phyloP scores from a whole-genome alignment of 2,797 vertebrate genomes.

The Cuculus canorus region DNA sequence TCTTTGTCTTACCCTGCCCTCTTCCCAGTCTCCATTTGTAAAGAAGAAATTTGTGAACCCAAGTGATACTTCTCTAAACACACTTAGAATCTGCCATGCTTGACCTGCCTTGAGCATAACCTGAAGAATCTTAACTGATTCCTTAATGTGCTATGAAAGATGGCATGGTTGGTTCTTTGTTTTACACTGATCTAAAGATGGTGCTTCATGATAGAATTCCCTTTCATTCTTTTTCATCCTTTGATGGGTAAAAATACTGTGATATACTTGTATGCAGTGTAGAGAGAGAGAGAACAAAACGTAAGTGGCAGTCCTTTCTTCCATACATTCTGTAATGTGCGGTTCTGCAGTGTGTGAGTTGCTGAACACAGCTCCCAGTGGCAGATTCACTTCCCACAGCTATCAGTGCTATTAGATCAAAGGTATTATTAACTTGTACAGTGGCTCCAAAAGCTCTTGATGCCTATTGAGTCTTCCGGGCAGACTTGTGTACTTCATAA shows the following conservation, averaged over 20 bases:
- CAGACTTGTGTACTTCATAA: fast-evolving
- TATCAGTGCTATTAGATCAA: neutral
- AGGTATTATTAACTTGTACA: neutral
- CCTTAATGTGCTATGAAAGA: neutral
- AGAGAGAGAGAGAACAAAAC: neutral
- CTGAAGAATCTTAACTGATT: neutral
- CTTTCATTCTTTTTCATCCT: neutral
- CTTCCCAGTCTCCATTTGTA: too few species aligned
- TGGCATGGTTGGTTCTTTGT: neutral
- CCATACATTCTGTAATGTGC: neutral
- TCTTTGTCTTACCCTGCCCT: neutral
- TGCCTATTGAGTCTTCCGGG: neutral
- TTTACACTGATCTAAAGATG: neutral
- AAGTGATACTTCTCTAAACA: neutral
- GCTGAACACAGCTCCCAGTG: neutral
- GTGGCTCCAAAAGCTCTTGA: neutral
- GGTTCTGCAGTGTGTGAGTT: neutral
- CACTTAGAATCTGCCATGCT: neutral
- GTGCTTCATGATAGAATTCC: neutral
- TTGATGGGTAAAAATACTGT: neutral
- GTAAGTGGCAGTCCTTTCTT: neutral
- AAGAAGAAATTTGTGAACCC: neutral
- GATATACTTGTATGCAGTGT: neutral
- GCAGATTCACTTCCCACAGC: neutral
- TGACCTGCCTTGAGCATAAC: neutral